These are phyloP conservation scores for Phodopus roborovskii DNA, from an alignment of 2,113 vertebrate species.

Conservation along the genomic window DNA sequence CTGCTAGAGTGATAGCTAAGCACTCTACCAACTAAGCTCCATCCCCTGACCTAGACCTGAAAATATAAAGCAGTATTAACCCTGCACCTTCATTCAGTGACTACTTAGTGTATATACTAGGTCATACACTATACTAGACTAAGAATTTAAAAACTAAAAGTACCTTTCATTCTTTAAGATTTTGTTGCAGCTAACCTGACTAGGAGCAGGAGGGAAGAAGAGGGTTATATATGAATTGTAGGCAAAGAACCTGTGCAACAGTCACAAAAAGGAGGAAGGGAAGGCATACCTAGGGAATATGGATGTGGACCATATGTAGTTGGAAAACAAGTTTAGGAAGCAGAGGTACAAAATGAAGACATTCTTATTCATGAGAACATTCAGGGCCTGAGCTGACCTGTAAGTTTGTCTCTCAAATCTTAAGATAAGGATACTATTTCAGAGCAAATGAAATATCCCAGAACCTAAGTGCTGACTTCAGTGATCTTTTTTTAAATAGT, in stretches of 20 bases:
- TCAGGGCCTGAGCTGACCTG: not conserved
- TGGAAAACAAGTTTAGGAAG: not conserved
- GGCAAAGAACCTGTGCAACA: not conserved
- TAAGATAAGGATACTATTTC: not conserved
- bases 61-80: not conserved
- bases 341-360: not conserved
- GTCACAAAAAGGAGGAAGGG: not conserved
- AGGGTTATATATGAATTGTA: no score
- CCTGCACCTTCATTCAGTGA: not conserved
- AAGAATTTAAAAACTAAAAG: not conserved
- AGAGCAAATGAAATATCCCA: not conserved
- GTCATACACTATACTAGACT: not conserved
- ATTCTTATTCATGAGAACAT: not conserved
- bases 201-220: not conserved
- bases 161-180: not conserved
- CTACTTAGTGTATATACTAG: not conserved
- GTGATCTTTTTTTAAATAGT: no score
- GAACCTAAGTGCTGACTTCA: not conserved
- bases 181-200: not conserved
- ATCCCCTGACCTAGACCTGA: not conserved
- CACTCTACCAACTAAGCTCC: not conserved
- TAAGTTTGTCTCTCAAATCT: not conserved
- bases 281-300: not conserved
- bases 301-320: not conserved
- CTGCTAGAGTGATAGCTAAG: not conserved